Evolutionary conservation across 1,140 invertebrate species (phyloP), one percentile per base, ranked within the genome.

Genomic region (Thrips palmi): DNA sequence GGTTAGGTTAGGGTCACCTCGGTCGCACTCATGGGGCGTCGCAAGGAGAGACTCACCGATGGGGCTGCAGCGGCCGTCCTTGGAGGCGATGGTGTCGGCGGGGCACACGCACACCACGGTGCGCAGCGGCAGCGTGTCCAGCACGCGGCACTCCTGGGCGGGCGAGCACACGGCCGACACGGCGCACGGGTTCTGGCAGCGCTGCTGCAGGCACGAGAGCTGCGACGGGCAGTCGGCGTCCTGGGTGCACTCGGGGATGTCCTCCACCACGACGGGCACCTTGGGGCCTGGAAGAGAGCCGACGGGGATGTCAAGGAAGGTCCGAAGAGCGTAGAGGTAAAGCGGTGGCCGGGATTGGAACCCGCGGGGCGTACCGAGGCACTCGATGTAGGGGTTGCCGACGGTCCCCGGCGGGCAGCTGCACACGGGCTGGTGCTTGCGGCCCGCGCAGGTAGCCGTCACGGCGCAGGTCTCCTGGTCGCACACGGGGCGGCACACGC

Each of bases 91-190:
- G 0, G 69, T 75, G 45, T 85, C 77, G 3, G 69, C 61, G 24
- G 81, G 78, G 58, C 82, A 88, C 48, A 76, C 67, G 48, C 82
- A 86, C 38, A 83, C 76, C 40, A 86, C 69, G 0, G 80, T 81
- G 25, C 81, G 67, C 34, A 86, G 57, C 3, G 82, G 82, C 7
- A 77, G 48, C 1, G 80, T 77, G 44, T 86, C 77, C 2, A 84
- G 56, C 0, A 85, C 76, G 40, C 68, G 62, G 52, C 85, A 91
- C 42, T 74, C 64, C 45, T 87, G 79, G 42, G 78, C 76, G 11
- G 59, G 55, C 4, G 65, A 68, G 45, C 83, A 88, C 28, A 82
- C 70, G 37, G 68, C 63, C 6, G 70, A 61, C 1, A 67, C 55
- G 5, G 65, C 54, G 49, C 84, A 89, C 4, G 82, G 77, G 56